Percentiles rank a stretch among this genome's conserved stretches.
Evolutionary conservation across 2,797 vertebrate species (phyloP).

Genomic region (Falco columbarius): DNA sequence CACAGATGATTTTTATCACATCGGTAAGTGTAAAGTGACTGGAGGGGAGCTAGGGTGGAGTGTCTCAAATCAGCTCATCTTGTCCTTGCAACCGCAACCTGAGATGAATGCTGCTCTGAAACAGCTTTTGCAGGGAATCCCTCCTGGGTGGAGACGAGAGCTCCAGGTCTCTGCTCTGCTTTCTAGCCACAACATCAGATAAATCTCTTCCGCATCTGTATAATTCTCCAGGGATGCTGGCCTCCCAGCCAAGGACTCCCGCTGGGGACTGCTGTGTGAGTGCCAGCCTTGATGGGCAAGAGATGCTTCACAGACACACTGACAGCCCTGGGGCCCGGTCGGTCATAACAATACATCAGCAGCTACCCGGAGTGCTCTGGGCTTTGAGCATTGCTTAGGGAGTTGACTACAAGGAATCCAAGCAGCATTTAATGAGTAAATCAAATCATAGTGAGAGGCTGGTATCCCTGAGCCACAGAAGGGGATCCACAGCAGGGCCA

Average conservation of each 20-base stretch:
- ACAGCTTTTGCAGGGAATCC: not conserved
- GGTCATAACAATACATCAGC: not conserved
- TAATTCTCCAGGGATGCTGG: not conserved
- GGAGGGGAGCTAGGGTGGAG: not conserved
- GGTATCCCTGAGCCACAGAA: not conserved
- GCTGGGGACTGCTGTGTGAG: not conserved
- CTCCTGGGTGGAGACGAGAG: not conserved
- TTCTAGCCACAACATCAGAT: not conserved
- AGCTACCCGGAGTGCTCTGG: not conserved
- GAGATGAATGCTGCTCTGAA: not conserved
- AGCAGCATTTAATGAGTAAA: not conserved
- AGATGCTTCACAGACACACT: not conserved
- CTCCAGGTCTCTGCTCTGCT: not conserved
- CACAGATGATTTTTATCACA: not conserved
- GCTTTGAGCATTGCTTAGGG: not conserved
- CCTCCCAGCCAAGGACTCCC: not conserved
- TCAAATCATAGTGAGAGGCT: not conserved
- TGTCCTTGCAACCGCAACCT: not conserved
- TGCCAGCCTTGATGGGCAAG: not conserved
- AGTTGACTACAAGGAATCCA: not conserved
- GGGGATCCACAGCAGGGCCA: not conserved
- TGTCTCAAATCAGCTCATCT: not conserved
- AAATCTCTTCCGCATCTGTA: not conserved
- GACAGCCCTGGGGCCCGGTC: not conserved
- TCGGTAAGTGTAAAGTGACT: not conserved